phyloP scores from a whole-genome alignment of 2,797 vertebrate genomes.

The Aphelocoma californica region DNA sequence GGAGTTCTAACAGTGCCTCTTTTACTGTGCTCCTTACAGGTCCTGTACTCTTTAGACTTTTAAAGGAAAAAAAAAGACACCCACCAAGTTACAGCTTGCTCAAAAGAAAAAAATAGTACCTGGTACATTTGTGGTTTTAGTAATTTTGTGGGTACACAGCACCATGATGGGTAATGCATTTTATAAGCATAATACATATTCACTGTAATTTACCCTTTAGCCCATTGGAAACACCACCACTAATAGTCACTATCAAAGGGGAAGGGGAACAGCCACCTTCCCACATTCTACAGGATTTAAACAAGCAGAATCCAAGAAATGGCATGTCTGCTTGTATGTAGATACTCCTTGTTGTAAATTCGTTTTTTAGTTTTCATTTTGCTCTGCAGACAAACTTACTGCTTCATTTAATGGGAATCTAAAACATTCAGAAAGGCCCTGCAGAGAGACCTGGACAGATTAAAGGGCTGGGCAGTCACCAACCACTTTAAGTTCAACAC shows the following conservation, averaged over 20 bases:
- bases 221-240: not conserved
- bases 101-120: not conserved
- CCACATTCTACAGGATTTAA: not conserved
- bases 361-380: not conserved
- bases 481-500: accelerated
- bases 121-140: not conserved
- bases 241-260: not conserved
- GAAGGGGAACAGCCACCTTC: not conserved
- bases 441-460: not conserved
- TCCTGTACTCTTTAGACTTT: not conserved
- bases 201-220: not conserved
- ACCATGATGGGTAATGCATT: not conserved
- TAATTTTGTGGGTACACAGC: not conserved
- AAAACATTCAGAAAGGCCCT: not conserved
- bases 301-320: not conserved
- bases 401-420: not conserved
- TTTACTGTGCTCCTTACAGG: not conserved
- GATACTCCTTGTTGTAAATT: not conserved
- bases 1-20: not conserved
- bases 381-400: not conserved
- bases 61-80: not conserved
- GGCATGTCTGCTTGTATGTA: not conserved
- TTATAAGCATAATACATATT: not conserved
- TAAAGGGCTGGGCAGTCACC: not conserved
- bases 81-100: not conserved